Conservation (phyloP, 1,140 invertebrate genomes). For the Tetranychus cinnabarinus region DNA sequence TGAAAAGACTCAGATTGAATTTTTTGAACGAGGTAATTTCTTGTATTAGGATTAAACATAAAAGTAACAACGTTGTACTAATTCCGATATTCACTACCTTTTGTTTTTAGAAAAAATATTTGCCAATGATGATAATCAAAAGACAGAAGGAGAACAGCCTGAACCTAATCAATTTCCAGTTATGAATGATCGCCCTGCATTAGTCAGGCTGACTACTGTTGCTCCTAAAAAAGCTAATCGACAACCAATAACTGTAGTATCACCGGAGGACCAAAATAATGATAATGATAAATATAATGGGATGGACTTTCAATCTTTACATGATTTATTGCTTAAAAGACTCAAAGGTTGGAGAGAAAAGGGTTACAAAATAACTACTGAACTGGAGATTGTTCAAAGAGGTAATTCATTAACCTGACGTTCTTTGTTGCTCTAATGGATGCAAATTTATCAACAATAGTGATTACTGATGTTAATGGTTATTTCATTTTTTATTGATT, state of each 20-base stretch:
- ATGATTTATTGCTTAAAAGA: slow-evolving; percentile 1
- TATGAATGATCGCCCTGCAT: background rate
- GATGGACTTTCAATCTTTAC: background rate
- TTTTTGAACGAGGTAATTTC: slow-evolving; percentile 6
- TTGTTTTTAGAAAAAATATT: background rate
- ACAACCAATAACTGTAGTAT: background rate
- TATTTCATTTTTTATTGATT: background rate
- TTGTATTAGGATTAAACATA: background rate
- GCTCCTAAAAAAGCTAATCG: background rate
- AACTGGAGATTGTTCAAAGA: slow-evolving; percentile 9
- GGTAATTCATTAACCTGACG: background rate
- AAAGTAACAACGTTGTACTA: background rate
- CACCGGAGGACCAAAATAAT: background rate
- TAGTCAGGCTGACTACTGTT: background rate
- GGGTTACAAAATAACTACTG: slow-evolving; percentile 14
- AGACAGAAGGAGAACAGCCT: background rate
- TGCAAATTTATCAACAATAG: no score
- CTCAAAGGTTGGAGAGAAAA: slow-evolving; percentile 12
- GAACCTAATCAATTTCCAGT: background rate
- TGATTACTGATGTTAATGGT: no score
- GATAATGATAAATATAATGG: background rate
- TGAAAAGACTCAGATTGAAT: slow-evolving; percentile 8
- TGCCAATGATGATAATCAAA: background rate
- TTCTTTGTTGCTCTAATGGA: background rate
- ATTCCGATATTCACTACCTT: background rate